Conservation (phyloP, 2,113 vertebrate species). For the Sylvietta virens region DNA sequence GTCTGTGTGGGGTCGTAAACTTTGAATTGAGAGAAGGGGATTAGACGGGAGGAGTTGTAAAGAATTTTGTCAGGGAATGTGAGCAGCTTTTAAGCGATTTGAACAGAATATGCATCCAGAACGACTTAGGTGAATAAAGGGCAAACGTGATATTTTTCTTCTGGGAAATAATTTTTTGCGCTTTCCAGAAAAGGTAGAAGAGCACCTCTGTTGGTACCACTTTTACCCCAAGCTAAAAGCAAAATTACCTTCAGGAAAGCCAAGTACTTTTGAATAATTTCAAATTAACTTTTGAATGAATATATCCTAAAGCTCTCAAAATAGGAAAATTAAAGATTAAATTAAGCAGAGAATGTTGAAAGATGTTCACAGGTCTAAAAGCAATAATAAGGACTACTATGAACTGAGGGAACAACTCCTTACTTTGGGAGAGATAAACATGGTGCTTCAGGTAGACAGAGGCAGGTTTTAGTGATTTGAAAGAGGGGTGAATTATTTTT, state of each 20-base stretch:
- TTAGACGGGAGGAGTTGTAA: not conserved
- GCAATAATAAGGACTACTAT: not conserved
- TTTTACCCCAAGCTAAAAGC: not conserved
- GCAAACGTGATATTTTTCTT: not conserved
- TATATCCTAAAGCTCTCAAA: not conserved
- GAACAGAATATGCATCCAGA: not conserved
- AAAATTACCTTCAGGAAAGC: not conserved
- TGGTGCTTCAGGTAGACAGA: not conserved
- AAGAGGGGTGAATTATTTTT: not conserved
- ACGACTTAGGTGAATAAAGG: not conserved
- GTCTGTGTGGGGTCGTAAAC: accelerated
- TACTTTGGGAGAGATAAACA: not conserved
- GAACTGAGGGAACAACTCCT: not conserved
- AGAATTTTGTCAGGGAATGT: not conserved
- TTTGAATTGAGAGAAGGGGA: not conserved
- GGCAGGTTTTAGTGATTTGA: not conserved
- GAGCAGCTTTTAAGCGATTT: not conserved
- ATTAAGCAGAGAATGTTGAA: not conserved
- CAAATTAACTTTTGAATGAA: not conserved
- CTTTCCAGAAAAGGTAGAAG: not conserved
- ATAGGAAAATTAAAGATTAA: not conserved
- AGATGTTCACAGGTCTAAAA: not conserved
- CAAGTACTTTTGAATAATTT: not conserved
- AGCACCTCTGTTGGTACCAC: not conserved
- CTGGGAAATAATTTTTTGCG: not conserved